These are phyloP conservation scores for Hemibagrus wyckioides DNA, from an alignment of 2,113 vertebrate species.

Conservation along the genomic window DNA sequence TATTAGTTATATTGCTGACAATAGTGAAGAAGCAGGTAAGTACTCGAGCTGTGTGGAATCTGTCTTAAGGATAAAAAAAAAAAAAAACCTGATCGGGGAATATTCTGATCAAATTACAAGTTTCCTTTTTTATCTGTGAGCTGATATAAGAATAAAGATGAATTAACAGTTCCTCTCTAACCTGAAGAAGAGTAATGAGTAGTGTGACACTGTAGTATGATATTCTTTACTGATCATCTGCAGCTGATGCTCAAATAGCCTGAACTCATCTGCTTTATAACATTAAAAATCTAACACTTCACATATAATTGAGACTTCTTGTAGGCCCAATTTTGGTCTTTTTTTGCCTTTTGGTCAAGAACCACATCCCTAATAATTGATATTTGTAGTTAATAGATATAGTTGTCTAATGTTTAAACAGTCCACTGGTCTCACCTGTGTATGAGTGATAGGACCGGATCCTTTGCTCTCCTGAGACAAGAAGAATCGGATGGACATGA, in stretches of 20 bases:
- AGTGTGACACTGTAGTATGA: neutral
- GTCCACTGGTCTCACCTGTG: constrained; percentile 75
- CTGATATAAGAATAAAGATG: neutral
- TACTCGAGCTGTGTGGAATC: neutral
- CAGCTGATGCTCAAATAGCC: neutral
- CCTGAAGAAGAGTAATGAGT: neutral
- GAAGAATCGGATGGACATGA: constrained; percentile 98
- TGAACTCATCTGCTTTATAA: neutral
- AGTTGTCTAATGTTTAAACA: neutral
- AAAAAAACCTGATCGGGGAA: neutral
- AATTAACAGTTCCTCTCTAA: neutral
- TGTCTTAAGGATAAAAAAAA: constrained; percentile 1
- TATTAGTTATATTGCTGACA: constrained; percentile 21
- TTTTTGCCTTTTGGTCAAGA: neutral
- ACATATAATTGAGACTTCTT: neutral
- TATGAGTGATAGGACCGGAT: constrained; percentile 82
- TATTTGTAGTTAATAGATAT: neutral
- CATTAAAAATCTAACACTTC: neutral
- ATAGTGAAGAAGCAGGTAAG: neutral
- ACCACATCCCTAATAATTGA: neutral
- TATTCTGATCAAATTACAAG: neutral
- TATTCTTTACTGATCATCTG: neutral
- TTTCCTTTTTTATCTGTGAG: neutral
- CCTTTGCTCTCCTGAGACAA: constrained; percentile 94
- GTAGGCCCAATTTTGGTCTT: neutral